Evolutionary conservation across 2,888 invertebrate genomes (phyloP).

Genomic region (Entomobrya multifasciata): DNA sequence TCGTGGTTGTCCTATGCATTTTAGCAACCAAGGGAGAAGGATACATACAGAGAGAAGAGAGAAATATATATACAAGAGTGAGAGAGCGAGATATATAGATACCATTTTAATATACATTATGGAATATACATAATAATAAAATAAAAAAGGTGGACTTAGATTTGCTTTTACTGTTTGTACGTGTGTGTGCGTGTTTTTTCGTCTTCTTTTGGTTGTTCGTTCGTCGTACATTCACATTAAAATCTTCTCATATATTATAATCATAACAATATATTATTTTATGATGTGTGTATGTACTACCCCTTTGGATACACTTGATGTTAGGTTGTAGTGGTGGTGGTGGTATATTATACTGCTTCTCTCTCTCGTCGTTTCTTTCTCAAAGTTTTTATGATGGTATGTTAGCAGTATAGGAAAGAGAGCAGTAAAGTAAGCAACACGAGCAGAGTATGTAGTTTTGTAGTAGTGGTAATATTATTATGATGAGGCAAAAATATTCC

Average conservation of each 20-base stretch:
- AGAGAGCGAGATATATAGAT: no score
- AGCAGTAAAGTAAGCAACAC: slow-evolving; percentile 15
- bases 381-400: slow-evolving; percentile 45
- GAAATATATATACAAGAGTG: no score
- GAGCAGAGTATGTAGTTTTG: slow-evolving; percentile 21
- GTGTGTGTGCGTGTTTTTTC: slow-evolving; percentile 5
- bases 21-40: slow-evolving; percentile 32
- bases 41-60: slow-evolving; percentile 26
- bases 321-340: slow-evolving; percentile 19
- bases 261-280: slow-evolving; percentile 37
- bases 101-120: slow-evolving; percentile 53
- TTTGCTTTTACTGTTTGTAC: slow-evolving; percentile 40
- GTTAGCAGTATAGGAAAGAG: neutral
- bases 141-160: slow-evolving; percentile 69
- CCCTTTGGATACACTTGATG: slow-evolving; percentile 35
- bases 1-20: slow-evolving; percentile 31
- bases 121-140: slow-evolving; percentile 56
- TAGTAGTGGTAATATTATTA: slow-evolving; percentile 62
- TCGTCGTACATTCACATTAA: slow-evolving; percentile 45
- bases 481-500: slow-evolving; percentile 70
- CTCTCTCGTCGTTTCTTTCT: no score
- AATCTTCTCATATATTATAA: slow-evolving; percentile 31
- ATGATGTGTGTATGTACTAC: slow-evolving; percentile 35
- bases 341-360: slow-evolving; percentile 41
- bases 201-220: neutral